Evolutionary conservation across 2,797 vertebrate species (phyloP).

Genomic region (Epinephelus coioides): DNA sequence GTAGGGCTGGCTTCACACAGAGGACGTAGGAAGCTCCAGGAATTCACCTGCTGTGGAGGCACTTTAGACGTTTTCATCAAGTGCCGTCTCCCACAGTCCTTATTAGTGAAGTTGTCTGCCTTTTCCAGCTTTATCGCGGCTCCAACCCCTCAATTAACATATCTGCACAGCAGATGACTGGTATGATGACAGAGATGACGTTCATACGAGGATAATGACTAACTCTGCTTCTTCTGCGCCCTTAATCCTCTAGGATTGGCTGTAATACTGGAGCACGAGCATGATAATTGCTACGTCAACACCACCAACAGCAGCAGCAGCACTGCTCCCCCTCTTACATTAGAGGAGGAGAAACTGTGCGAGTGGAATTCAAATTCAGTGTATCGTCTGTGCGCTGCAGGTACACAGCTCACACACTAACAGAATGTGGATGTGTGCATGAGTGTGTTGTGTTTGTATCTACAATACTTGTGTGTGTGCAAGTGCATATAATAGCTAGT

Average conservation of each 20-base stretch:
- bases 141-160: slow-evolving; percentile 45
- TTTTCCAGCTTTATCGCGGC: background rate
- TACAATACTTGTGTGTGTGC: too few relatives aligned
- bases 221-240: slow-evolving; percentile 47
- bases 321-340: slow-evolving; percentile 12
- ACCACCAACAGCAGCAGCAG: slow-evolving; percentile 22
- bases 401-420: background rate
- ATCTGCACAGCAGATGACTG: slow-evolving; percentile 53
- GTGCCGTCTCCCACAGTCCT: slow-evolving; percentile 12
- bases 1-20: background rate
- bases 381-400: slow-evolving; percentile 6
- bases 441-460: too few relatives aligned
- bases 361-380: slow-evolving; percentile 51
- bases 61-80: slow-evolving; percentile 25
- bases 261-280: slow-evolving; percentile 44
- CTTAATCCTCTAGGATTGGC: slow-evolving; percentile 63
- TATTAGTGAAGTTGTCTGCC: slow-evolving; percentile 24
- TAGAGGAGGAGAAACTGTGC: slow-evolving; percentile 24
- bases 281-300: slow-evolving; percentile 61
- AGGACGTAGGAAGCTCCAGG: background rate
- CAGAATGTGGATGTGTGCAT: background rate
- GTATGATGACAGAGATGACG: slow-evolving; percentile 61
- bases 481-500: background rate
- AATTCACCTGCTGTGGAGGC: slow-evolving; percentile 30
- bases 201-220: slow-evolving; percentile 55